Percentiles rank a stretch among this genome's conserved stretches.
Conservation (phyloP, 2,797 vertebrate species). For the Psittacula echo region DNA sequence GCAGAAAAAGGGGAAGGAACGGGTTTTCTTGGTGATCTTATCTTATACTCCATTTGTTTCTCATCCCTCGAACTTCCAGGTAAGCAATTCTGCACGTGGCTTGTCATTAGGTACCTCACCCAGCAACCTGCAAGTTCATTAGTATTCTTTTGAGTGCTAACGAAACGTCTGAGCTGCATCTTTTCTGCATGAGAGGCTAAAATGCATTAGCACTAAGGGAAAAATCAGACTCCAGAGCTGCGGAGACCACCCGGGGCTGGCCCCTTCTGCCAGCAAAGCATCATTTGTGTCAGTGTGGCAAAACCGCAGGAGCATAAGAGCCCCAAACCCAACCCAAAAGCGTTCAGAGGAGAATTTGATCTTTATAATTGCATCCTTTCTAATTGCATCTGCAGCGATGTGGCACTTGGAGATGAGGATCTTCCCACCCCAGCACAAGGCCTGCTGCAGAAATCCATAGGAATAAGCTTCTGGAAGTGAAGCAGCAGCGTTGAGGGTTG, state of each 20-base stretch:
- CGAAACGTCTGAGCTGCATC: conserved; percentile 22
- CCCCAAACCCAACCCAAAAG: background rate
- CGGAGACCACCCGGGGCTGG: conserved; percentile 12
- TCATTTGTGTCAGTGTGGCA: background rate
- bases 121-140: conserved; percentile 47
- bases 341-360: background rate
- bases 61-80: background rate
- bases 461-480: background rate
- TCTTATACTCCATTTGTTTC: background rate
- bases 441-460: background rate
- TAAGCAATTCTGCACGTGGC: conserved; percentile 16
- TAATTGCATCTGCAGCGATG: background rate
- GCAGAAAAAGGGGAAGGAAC: background rate
- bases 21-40: rapidly evolving
- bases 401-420: background rate
- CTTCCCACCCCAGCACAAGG: background rate
- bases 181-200: conserved; percentile 49
- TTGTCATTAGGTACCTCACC: conserved; percentile 45
- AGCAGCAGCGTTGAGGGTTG: background rate
- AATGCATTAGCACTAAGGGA: conserved; percentile 4
- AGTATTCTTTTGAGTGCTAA: conserved; percentile 48
- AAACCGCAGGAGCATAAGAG: background rate
- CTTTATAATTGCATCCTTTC: background rate
- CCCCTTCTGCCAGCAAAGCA: background rate
- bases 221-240: conserved; percentile 2